Base-by-base conservation (phyloP, 1,140 invertebrate genomes). In the Drosophila triauraria region DNA sequence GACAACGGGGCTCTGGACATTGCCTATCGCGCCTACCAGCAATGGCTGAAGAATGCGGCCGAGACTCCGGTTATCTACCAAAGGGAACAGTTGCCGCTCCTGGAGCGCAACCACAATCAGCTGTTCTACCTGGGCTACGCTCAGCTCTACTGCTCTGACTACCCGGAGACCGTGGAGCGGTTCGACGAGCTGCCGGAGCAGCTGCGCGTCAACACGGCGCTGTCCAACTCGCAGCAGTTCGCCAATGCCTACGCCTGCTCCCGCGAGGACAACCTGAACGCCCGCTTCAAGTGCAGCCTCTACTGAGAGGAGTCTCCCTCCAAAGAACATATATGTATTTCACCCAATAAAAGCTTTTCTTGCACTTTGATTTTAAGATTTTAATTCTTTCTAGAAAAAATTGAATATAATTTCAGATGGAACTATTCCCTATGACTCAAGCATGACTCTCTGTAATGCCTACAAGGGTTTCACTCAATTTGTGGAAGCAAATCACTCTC, bases 1-100 rank as follows among this genome's bases (percentile, higher is more conserved):
- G 98, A 99, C 88, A 99, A 99, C 93, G 98, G 97, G 4, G 98
- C 98, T 0, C 92, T 99, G 4, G 97, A 97, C 82, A 97, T 98
- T 3, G 97, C 98, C 0, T 98, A 96, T 93, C 96, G 97, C 93
- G 98, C 98, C 3, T 99, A 98, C 86, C 61, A 65, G 3, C 68
- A 87, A 20, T 91, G 92, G 92, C 79, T 96, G 8, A 94, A 95
- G 46, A 96, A 94, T 4, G 78, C 90, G 12, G 94, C 94, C 38
- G 82, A 83, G 4, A 62, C 76, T 4, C 70, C 91, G 9, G 93
- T 78, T 94, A 75, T 91, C 90, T 46, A 78, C 42, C 93, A 94
- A 71, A 95, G 95, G 54, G 91, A 94, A 47, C 93, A 95, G 0
- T 93, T 98, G 8, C 98, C 98, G 0, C 97, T 97, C 5, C 92